These are phyloP conservation scores for Sylvicola fuscatus DNA, from an alignment of 2,888 invertebrate genomes.

Conservation along the genomic window DNA sequence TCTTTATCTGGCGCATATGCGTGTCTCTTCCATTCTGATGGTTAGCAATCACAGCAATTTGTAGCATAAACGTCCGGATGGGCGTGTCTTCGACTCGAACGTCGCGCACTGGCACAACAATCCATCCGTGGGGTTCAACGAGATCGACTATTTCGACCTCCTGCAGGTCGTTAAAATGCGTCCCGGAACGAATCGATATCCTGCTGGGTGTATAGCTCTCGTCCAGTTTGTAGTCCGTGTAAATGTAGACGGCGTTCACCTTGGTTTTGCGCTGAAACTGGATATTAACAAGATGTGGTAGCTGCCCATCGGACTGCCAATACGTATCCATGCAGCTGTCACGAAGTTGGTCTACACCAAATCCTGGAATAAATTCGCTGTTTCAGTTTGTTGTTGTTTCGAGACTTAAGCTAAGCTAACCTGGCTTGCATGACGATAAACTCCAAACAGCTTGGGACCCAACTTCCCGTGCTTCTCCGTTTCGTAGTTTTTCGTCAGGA, in stretches of 20 bases:
- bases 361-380: constrained; percentile 36
- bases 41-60: constrained; percentile 90
- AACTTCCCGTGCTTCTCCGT: constrained; percentile 50
- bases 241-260: constrained; percentile 87
- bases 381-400: too few species aligned
- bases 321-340: constrained; percentile 94
- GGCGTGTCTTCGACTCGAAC: constrained; percentile 68
- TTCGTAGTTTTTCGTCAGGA: constrained; percentile 20
- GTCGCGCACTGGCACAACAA: constrained; percentile 79
- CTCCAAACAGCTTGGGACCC: constrained; percentile 94
- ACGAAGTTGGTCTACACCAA: constrained; percentile 90
- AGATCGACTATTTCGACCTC: constrained; percentile 89
- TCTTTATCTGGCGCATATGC: constrained; percentile 91
- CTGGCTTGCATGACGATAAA: constrained; percentile 94
- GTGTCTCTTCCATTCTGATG: constrained; percentile 99
- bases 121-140: constrained; percentile 91
- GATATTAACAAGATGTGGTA: constrained; percentile 94
- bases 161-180: constrained; percentile 89
- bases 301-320: constrained; percentile 98
- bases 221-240: constrained; percentile 93
- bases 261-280: constrained; percentile 91
- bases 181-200: constrained; percentile 82
- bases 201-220: constrained; percentile 97
- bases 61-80: constrained; percentile 88
- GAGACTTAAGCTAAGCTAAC: constrained; percentile 29